Percentiles rank a stretch among this genome's conserved stretches.
phyloP scores from a whole-genome alignment of 2,888 invertebrate genomes.

The Pemphredon lugubris region DNA sequence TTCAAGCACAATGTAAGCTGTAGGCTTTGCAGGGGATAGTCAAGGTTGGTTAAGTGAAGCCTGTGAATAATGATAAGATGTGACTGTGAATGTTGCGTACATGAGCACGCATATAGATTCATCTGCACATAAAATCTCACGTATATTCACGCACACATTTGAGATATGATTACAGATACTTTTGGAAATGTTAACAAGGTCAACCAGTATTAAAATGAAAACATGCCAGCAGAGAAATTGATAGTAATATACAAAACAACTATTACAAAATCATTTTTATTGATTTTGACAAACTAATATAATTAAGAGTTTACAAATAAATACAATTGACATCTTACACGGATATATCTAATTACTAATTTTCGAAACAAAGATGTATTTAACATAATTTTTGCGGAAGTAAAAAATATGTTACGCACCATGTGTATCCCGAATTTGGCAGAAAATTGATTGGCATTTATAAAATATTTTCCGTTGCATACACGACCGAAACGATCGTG shows the following conservation, averaged over 20 bases:
- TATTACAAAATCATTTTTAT: not conserved
- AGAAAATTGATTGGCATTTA: not conserved
- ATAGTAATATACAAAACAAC: not conserved
- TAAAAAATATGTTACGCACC: constrained; percentile 12
- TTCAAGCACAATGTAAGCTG: constrained; percentile 10
- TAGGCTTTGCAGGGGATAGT: constrained; percentile 30
- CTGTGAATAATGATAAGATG: constrained; percentile 33
- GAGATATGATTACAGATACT: too few species aligned
- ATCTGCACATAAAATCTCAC: constrained; percentile 11
- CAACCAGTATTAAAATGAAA: not conserved
- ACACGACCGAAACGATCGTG: not conserved
- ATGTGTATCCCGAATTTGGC: constrained; percentile 7
- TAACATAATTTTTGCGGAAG: not conserved
- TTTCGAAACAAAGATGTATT: too few species aligned
- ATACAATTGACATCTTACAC: too few species aligned
- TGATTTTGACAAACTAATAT: not conserved
- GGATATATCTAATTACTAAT: too few species aligned
- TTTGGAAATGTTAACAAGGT: not conserved
- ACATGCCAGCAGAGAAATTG: not conserved
- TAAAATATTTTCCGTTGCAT: not conserved
- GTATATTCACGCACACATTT: constrained; percentile 4
- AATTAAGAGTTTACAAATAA: too few species aligned
- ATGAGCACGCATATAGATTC: constrained; percentile 7
- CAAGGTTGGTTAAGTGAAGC: constrained; percentile 39
- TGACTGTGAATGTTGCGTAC: constrained; percentile 1